Conservation (phyloP, 2,888 invertebrate genomes). For the Nemapogon koenigi region DNA sequence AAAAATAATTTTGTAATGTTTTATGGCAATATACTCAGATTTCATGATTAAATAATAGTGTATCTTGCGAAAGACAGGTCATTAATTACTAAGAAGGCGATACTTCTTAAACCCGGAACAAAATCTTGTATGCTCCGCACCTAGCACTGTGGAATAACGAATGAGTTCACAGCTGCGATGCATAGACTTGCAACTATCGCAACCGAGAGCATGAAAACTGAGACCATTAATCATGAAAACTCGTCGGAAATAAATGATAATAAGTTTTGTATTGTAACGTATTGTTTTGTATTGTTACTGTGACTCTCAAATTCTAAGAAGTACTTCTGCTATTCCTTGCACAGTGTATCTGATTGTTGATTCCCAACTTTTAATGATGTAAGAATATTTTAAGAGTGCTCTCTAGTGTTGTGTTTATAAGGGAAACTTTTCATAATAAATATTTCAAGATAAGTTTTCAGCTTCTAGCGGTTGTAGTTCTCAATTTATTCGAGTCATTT, state of each 20-base stretch:
- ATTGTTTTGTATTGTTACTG: background rate
- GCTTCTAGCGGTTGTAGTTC: background rate
- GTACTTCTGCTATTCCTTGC: slow-evolving; percentile 1
- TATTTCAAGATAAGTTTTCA: slow-evolving; percentile 5
- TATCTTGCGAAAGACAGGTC: too few species aligned
- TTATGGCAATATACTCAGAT: too few species aligned
- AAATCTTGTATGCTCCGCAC: too few species aligned
- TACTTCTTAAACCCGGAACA: too few species aligned
- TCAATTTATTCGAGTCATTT: background rate
- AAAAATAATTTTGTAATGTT: too few species aligned
- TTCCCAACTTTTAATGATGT: slow-evolving; percentile 8
- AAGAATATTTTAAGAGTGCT: slow-evolving; percentile 2
- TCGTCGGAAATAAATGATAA: slow-evolving; percentile 42
- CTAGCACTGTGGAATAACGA: too few species aligned
- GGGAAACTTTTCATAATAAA: slow-evolving; percentile 3
- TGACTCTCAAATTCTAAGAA: slow-evolving; percentile 3
- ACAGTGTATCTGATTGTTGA: slow-evolving; percentile 6
- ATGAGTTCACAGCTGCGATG: too few species aligned
- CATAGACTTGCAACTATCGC: too few species aligned
- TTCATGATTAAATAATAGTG: too few species aligned
- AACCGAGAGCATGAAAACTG: too few species aligned
- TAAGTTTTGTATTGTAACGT: slow-evolving; percentile 24
- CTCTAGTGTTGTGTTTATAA: slow-evolving; percentile 4
- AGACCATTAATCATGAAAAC: slow-evolving; percentile 40
- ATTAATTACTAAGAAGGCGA: too few species aligned